These are phyloP conservation scores for Spatulosminthurus flaviceps DNA, from an alignment of 2,888 invertebrate genomes.

Conservation along the genomic window DNA sequence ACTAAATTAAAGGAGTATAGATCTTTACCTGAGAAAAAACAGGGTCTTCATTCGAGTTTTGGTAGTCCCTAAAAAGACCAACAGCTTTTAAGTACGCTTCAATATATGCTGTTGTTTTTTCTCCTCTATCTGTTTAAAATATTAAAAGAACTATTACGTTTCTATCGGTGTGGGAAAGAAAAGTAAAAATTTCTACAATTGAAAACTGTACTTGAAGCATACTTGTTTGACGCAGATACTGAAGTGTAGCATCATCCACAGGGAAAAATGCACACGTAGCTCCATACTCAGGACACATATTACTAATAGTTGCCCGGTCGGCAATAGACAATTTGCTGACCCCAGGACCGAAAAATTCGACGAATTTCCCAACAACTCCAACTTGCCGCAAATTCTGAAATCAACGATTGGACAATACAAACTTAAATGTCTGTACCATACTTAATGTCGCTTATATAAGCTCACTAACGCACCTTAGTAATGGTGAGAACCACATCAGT, in stretches of 20 bases:
- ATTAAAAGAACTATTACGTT: too few relatives aligned
- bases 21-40: constrained; percentile 74
- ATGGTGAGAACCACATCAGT: constrained; percentile 97
- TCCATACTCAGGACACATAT: constrained; percentile 99
- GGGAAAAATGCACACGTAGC: constrained; percentile 97
- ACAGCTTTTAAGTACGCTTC: constrained; percentile 83
- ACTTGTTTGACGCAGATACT: constrained; percentile 89
- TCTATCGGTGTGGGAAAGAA: too few relatives aligned
- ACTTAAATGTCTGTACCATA: not conserved
- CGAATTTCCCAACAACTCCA: constrained; percentile 98
- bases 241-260: constrained; percentile 81
- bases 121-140: constrained; percentile 82
- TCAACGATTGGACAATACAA: constrained; percentile 34
- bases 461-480: constrained; percentile 78
- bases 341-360: constrained; percentile 97
- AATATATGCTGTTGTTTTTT: constrained; percentile 79
- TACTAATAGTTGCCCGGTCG: constrained; percentile 96
- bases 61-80: constrained; percentile 85
- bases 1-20: not conserved
- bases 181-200: too few relatives aligned
- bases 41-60: constrained; percentile 80
- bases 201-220: too few relatives aligned
- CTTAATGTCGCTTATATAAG: not conserved
- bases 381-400: constrained; percentile 84
- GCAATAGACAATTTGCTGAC: constrained; percentile 91